Evolutionary conservation across 2,797 vertebrate species (phyloP), one percentile per base, ranked within the genome.

Genomic region (Spea hammondii): DNA sequence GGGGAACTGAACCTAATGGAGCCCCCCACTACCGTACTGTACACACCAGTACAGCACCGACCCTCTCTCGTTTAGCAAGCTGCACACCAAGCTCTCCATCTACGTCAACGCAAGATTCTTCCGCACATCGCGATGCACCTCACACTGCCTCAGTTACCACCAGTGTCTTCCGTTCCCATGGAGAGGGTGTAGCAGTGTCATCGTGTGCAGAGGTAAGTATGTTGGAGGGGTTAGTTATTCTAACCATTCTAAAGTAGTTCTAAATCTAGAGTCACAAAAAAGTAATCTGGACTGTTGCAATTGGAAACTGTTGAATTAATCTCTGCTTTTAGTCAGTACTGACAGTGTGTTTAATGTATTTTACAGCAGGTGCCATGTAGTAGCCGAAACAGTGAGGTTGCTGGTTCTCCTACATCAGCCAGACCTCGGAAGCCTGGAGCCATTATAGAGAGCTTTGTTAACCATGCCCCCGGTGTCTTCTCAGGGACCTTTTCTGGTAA

Each of bases 401-500:
- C 86, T 44, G 85, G 86, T 4, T 79, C 90, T 0, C 86, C 90
- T 66, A 86, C 94, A 11, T 88, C 92, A 0, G 44, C 90, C 14
- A 95, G 96, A 54, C 95, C 96, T 85, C 95, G 97, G 73, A 99
- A 98, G 84, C 97, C 96, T 0, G 97, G 97, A 0, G 97, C 97
- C 0, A 95, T 99, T 86, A 99, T 99, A 10, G 97, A 99, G 90
- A 98, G 97, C 92, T 99, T 99, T 46, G 96, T 99, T 79, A 98
- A 98, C 92, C 97, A 99, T 7, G 97, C 97, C 83, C 97, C 97
- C 9, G 97, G 97, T 86, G 96, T 99, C 87, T 99, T 99, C 93
- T 99, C 97, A 87, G 97, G 97, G 90, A 99, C 97, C 50, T 99
- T 99, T 92, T 99, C 97, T 87, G 97, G 97, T 98, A 89, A 11